phyloP scores from a whole-genome alignment of 2,797 vertebrate species.

The Neostethus bicornis region DNA sequence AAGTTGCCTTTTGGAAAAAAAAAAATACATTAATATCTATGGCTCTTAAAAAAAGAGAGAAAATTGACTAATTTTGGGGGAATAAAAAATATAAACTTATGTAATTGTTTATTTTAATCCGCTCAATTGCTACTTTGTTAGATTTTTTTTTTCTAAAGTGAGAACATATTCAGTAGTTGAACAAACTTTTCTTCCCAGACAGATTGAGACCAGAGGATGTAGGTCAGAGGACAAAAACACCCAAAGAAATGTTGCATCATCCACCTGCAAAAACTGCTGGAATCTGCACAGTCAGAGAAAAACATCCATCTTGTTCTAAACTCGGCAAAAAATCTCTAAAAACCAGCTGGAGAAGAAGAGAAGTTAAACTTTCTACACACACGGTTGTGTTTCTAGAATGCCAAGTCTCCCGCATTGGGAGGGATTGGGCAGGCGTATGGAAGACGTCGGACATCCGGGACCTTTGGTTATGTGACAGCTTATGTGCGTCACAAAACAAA shows the following conservation, averaged over 20 bases:
- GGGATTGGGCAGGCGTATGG: too few relatives aligned
- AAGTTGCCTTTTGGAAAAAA: too few relatives aligned
- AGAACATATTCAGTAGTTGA: not conserved
- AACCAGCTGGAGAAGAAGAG: not conserved
- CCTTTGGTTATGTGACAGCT: too few relatives aligned
- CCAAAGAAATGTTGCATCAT: conserved; percentile 44
- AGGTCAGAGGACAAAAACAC: conserved; percentile 29
- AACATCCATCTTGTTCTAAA: not conserved
- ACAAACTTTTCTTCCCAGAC: conserved; percentile 10
- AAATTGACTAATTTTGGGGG: too few relatives aligned
- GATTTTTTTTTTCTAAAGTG: not conserved
- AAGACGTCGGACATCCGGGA: too few relatives aligned
- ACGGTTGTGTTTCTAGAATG: not conserved
- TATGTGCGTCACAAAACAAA: too few relatives aligned
- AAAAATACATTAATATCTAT: too few relatives aligned
- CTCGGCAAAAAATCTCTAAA: not conserved
- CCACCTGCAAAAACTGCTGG: conserved; percentile 41
- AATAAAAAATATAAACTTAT: not conserved
- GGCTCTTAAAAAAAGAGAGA: too few relatives aligned
- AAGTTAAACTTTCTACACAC: not conserved
- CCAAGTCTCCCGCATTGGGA: too few relatives aligned
- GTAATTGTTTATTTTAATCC: not conserved
- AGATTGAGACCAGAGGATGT: conserved; percentile 4
- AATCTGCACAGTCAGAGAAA: conserved; percentile 10
- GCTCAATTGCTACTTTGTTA: not conserved